Conservation (phyloP, 2,888 invertebrate species). For the Agrochola macilenta region DNA sequence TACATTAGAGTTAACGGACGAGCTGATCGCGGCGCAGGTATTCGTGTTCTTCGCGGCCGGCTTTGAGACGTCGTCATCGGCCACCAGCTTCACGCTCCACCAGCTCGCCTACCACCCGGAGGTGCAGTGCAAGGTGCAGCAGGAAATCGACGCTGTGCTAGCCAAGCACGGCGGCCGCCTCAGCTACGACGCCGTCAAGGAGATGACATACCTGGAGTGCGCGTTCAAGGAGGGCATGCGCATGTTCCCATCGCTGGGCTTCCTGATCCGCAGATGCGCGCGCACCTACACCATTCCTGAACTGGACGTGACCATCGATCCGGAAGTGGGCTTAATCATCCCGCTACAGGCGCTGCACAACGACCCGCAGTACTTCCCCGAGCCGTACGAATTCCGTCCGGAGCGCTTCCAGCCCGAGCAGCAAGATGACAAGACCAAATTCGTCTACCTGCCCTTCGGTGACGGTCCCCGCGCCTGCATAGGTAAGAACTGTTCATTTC, state of each 20-base stretch:
- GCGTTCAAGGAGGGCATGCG: slow-evolving; percentile 78
- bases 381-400: slow-evolving; percentile 76
- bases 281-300: slow-evolving; percentile 76
- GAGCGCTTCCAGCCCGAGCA: slow-evolving; percentile 77
- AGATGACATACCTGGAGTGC: slow-evolving; percentile 79
- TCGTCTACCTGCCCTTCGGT: slow-evolving; percentile 81
- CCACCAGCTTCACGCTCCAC: slow-evolving; percentile 79
- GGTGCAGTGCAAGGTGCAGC: slow-evolving; percentile 75
- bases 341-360: slow-evolving; percentile 74
- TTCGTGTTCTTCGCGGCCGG: slow-evolving; percentile 81
- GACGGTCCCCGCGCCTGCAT: slow-evolving; percentile 82
- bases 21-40: slow-evolving; percentile 78
- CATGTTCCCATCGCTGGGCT: slow-evolving; percentile 81
- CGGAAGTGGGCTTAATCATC: slow-evolving; percentile 73
- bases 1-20: slow-evolving; percentile 73
- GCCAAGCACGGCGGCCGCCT: slow-evolving; percentile 72
- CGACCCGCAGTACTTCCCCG: slow-evolving; percentile 78
- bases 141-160: slow-evolving; percentile 75
- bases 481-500: slow-evolving; percentile 68
- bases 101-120: slow-evolving; percentile 77
- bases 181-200: slow-evolving; percentile 77
- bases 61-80: slow-evolving; percentile 81
- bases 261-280: slow-evolving; percentile 73
- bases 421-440: slow-evolving; percentile 69
- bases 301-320: slow-evolving; percentile 74